Evolutionary conservation across 2,113 vertebrate genomes (phyloP), one percentile per base, ranked within the genome.

Genomic region (Nannospalax galili): DNA sequence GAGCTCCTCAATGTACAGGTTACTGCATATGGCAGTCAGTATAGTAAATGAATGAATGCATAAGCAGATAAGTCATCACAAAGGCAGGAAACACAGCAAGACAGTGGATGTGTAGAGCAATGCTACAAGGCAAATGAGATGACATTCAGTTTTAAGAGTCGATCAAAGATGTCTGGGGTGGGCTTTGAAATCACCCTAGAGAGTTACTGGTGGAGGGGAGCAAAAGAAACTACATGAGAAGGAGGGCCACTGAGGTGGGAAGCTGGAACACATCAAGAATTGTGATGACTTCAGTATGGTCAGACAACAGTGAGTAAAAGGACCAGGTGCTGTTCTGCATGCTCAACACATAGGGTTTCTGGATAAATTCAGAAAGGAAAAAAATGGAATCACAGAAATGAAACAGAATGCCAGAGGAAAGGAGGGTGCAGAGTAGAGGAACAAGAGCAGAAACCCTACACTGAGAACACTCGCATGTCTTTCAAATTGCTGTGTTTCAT

Each of bases 351-450:
- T 22, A 15, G n/a, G 12, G 8, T 52, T 95, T 93, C n/a, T 77
- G 58, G 37, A 95, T 20, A 90, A 93, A 64, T 24, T 91, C 45
- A 88, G 42, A 78, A 37, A 64, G 24, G 35, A 87, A 48, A 90
- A 40, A 73, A 90, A n/a, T 48, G 19, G 81, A 92, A n/a, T 9
- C 48, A 74, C 1, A 52, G 9, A 32, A 32, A 3, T 70, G 26
- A 67, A 88, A 69, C 2, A 77, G 32, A 84, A 64, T 37, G 35
- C 3, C 5, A 12, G 52, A 64, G 32, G n/a, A 79, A 72, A 84
- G n/a, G 86, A 92, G 17, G 37, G 26, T 45, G 1, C 5, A 45
- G 5, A 84, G 26, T 65, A 35, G 42, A 73, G 40, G 26, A 45
- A 20, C 75, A 42, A 64, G 1, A 94, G 30, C 5, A 81, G 42